A percentile compares a stretch with the other conserved stretches of the same genome.
Conservation (phyloP, 2,113 vertebrate genomes). For the Lepidiolamprologus cunningtoni region DNA sequence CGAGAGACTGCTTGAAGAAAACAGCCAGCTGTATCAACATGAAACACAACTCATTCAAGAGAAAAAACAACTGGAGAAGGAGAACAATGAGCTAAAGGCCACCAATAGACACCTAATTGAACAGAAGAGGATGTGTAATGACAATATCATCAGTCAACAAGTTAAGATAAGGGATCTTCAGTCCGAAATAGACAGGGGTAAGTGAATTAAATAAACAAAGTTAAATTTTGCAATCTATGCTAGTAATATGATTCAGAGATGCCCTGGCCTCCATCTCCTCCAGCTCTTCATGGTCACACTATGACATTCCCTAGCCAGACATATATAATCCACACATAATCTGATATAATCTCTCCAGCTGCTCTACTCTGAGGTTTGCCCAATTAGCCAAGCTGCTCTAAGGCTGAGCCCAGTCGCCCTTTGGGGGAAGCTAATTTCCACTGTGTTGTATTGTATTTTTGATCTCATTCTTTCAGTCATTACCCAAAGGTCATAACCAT, state of each 20-base stretch:
- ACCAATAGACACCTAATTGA: not conserved
- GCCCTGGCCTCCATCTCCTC: not conserved
- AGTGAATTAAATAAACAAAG: not conserved
- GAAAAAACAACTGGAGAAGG: not conserved
- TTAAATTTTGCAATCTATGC: not conserved
- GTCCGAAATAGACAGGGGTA: not conserved
- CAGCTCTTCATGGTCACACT: accelerated
- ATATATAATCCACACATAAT: not conserved
- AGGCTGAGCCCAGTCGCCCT: not conserved
- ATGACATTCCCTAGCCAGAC: accelerated
- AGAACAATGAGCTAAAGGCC: not conserved
- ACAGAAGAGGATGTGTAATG: not conserved
- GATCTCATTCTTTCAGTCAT: not conserved
- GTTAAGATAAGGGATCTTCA: not conserved
- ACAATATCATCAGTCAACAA: not conserved
- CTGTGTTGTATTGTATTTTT: not conserved
- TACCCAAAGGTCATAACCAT: not conserved
- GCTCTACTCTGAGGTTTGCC: not conserved
- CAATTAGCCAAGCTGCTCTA: not conserved
- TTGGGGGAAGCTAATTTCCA: not conserved
- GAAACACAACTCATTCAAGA: not conserved
- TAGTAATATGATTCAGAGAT: not conserved
- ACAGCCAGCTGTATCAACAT: not conserved
- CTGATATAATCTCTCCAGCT: not conserved
- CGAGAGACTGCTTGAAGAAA: not conserved